These are phyloP conservation scores for Coregonus suidteri DNA, from an alignment of 2,797 vertebrate genomes.

Conservation along the genomic window DNA sequence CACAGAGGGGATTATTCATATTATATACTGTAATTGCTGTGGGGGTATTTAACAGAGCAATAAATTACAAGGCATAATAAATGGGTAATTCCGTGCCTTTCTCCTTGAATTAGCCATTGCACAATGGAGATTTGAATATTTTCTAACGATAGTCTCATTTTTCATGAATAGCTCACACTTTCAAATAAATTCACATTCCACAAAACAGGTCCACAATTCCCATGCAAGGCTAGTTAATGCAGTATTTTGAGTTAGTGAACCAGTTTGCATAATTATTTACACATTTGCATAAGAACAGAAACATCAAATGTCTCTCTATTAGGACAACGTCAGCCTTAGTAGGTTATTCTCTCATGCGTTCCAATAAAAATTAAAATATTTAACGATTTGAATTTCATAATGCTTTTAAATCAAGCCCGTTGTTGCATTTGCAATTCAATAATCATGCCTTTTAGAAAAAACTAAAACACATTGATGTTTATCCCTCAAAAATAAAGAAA, in stretches of 20 bases:
- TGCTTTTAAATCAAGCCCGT: background rate
- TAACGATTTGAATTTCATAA: background rate
- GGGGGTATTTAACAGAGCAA: conserved; percentile 54
- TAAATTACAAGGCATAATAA: conserved; percentile 60
- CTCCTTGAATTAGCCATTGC: conserved; percentile 55
- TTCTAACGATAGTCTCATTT: conserved; percentile 37
- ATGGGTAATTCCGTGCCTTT: conserved; percentile 52
- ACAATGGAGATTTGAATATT: conserved; percentile 38
- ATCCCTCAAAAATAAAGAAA: background rate
- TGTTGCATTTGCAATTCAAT: too few relatives aligned
- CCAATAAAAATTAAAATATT: background rate
- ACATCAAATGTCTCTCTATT: background rate
- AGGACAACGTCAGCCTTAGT: background rate
- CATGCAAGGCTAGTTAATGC: conserved; percentile 34
- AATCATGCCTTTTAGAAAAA: background rate
- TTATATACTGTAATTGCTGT: conserved; percentile 27
- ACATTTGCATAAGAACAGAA: conserved; percentile 21
- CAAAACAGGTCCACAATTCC: conserved; percentile 9
- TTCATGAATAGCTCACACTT: conserved; percentile 29
- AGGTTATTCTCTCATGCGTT: background rate
- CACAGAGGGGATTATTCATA: conserved; percentile 34
- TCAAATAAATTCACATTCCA: conserved; percentile 27
- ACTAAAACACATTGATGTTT: background rate
- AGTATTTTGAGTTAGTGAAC: conserved; percentile 21
- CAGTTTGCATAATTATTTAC: conserved; percentile 34